phyloP scores from a whole-genome alignment of 30 jellyfish, hydroid and myxozoan species.

The Mastigias papua region DNA sequence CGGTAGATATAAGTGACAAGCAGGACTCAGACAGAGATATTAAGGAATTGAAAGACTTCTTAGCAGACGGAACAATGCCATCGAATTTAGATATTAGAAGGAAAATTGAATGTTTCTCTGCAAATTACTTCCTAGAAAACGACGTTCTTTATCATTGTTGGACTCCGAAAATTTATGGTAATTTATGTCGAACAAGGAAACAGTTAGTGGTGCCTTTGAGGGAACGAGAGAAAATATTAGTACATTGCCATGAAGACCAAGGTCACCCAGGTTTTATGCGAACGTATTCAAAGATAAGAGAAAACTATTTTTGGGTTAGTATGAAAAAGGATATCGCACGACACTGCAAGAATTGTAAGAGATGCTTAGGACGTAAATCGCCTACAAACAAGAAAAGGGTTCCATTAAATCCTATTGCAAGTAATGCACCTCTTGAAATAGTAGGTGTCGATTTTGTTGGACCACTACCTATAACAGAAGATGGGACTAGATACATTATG shows the following conservation, averaged over 20 bases:
- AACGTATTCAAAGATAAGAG: neutral
- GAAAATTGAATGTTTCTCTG: neutral
- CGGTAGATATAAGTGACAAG: conserved; percentile 7
- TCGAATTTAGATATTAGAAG: neutral
- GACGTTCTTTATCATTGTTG: conserved; percentile 31
- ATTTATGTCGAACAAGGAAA: neutral
- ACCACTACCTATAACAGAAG: conserved; percentile 47
- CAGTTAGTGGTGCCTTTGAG: conserved; percentile 52
- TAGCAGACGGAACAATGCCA: neutral
- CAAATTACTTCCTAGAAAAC: neutral
- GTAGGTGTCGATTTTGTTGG: conserved; percentile 65
- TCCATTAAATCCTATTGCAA: conserved; percentile 1
- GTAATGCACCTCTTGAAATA: conserved; percentile 28
- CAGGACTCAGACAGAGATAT: neutral
- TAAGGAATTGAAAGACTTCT: conserved; percentile 1
- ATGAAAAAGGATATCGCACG: conserved; percentile 7
- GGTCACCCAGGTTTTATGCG: conserved; percentile 10
- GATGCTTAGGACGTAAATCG: conserved; percentile 3
- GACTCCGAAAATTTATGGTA: conserved; percentile 18
- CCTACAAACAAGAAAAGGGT: conserved; percentile 21
- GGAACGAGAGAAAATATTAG: conserved; percentile 11
- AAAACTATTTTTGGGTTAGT: neutral
- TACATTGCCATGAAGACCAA: conserved; percentile 20
- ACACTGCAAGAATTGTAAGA: conserved; percentile 4
- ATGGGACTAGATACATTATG: conserved; percentile 27